Conservation (phyloP, 2,113 vertebrate species). For the Cephalopterus ornatus region DNA sequence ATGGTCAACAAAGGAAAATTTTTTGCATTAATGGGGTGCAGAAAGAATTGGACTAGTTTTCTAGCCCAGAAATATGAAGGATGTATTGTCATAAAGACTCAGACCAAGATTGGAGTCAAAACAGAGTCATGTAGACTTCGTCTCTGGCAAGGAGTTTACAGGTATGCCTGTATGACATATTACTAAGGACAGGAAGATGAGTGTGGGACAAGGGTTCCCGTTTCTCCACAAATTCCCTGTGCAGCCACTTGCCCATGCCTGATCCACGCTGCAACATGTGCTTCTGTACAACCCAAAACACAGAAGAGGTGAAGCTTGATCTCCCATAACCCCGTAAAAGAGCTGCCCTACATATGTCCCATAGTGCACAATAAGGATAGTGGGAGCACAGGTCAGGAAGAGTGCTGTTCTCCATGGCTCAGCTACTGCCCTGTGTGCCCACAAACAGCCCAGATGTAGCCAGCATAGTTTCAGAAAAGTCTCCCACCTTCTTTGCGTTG, state of each 20-base stretch:
- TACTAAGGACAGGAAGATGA: not conserved
- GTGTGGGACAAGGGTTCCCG: not conserved
- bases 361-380: fast-evolving
- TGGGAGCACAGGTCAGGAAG: not conserved
- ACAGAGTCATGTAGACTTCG: not conserved
- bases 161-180: not conserved
- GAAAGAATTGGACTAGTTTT: not conserved
- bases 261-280: not conserved
- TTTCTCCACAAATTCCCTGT: not conserved
- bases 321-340: not conserved
- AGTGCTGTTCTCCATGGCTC: not conserved
- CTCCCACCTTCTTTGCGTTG: not conserved
- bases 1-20: not conserved
- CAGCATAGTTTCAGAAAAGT: not conserved
- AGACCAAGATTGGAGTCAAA: not conserved
- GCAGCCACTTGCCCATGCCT: not conserved
- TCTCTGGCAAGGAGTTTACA: not conserved
- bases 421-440: not conserved
- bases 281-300: not conserved
- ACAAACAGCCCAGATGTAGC: not conserved
- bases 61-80: not conserved
- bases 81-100: not conserved
- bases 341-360: not conserved
- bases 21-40: not conserved
- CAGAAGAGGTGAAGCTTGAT: not conserved